Evolutionary conservation across 2,797 vertebrate genomes (phyloP).

Genomic region (Antrozous pallidus): DNA sequence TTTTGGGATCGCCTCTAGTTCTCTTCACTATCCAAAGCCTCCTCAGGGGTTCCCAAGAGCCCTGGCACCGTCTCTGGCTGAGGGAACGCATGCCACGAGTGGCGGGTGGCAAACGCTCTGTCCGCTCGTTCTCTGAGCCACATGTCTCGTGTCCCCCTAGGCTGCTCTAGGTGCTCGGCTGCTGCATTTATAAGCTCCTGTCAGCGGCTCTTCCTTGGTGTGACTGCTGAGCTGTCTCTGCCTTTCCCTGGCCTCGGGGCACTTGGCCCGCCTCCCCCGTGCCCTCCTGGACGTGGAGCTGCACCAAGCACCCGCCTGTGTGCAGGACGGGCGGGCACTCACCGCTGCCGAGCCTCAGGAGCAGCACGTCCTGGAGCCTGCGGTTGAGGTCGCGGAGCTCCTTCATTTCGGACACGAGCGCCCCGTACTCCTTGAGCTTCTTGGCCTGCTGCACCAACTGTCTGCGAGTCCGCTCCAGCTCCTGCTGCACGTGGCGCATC

Average conservation of each 20-base stretch:
- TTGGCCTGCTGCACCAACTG: constrained; percentile 99
- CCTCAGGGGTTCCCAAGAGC: not conserved
- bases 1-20: not conserved
- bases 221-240: not conserved
- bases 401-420: constrained; percentile 97
- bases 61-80: not conserved
- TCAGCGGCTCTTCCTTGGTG: not conserved
- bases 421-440: constrained; percentile 98
- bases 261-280: not conserved
- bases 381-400: constrained; percentile 99
- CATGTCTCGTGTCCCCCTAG: not conserved
- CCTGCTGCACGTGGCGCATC: constrained; percentile 97
- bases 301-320: not conserved
- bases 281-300: not conserved
- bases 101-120: not conserved
- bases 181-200: not conserved
- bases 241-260: not conserved
- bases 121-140: not conserved
- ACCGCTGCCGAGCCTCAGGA: constrained; percentile 98
- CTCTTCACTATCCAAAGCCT: not conserved
- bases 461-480: constrained; percentile 95
- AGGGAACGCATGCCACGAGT: not conserved
- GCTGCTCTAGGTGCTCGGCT: not conserved
- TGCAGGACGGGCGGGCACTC: constrained; percentile 78
- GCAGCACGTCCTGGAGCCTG: constrained; percentile 97